Evolutionary conservation across 2,797 vertebrate genomes (phyloP), one percentile per base, ranked within the genome.

Genomic region (Pseudotriccus pelzelni): DNA sequence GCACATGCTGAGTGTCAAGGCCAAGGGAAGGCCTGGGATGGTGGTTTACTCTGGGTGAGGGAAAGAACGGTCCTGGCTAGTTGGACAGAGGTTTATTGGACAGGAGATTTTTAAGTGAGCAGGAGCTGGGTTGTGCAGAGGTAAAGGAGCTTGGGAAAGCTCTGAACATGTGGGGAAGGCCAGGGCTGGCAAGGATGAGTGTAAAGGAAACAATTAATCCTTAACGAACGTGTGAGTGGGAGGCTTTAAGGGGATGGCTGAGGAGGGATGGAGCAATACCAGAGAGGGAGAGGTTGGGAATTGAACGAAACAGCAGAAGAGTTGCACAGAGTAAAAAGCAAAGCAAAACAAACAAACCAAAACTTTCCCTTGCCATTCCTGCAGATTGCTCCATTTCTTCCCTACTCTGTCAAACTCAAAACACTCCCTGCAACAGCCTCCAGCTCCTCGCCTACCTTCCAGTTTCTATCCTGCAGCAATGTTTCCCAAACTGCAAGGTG

Each of bases 201-300:
- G 91, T 47, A 94, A 93, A 81, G 91, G 80, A 96, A 93, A 95
- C 69, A 97, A 94, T 94, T 95, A 96, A 94, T 96, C 87, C 46
- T 92, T 89, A 91, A 77, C 3, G 0, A 87, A 87, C 0, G 0
- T 80, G 70, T 84, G 94, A 94, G 94, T 96, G 88, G 95, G 94
- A 94, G 91, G 94, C 86, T 84, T 39, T n/a, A 32, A 93, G 52
- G 77, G 70, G 55, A 67, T 72, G 64, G 78, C 60, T 84, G 63
- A 74, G 80, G 34, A 94, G 44, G 30, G 9, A 90, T 96, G 95
- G 77, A 95, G 91, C 89, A 94, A 94, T 87, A 89, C 49, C 0
- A 0, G 63, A 75, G 67, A 84, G 85, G 89, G 91, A 96, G 95
- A 95, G 78, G 90, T 93, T 94, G 89, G 80, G 95, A 93, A 89